Percentiles rank a stretch among this genome's conserved stretches.
Conservation (phyloP, 1,140 invertebrate species). For the Achroia grisella region DNA sequence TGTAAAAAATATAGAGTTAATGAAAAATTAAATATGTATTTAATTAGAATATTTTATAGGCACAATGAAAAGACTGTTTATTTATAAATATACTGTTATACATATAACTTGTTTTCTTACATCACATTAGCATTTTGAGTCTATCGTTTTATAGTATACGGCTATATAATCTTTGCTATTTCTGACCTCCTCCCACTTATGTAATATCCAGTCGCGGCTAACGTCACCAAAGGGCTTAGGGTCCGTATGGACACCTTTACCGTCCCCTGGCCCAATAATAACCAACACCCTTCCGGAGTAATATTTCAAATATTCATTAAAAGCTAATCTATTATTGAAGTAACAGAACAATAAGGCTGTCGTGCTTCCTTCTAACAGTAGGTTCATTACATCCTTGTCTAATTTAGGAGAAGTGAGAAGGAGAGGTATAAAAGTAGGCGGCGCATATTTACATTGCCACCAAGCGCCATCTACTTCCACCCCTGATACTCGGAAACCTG, state of each 20-base stretch:
- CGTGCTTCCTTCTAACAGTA: constrained; percentile 35
- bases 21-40: constrained; percentile 49
- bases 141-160: constrained; percentile 38
- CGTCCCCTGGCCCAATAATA: constrained; percentile 81
- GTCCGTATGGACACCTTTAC: constrained; percentile 77
- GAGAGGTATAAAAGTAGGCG: constrained; percentile 63
- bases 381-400: constrained; percentile 37
- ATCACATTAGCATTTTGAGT: not conserved
- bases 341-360: constrained; percentile 83
- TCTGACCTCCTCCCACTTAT: constrained; percentile 52
- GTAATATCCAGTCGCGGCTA: constrained; percentile 52
- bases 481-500: constrained; percentile 52
- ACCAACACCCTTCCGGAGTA: constrained; percentile 78
- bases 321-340: constrained; percentile 81
- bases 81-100: constrained; percentile 4
- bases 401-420: constrained; percentile 39
- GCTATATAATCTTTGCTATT: constrained; percentile 57
- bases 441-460: constrained; percentile 69
- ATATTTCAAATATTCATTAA: constrained; percentile 77
- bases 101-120: not conserved
- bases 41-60: constrained; percentile 3
- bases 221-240: constrained; percentile 78
- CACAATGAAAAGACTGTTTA: constrained; percentile 22
- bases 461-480: constrained; percentile 68
- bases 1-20: constrained; percentile 67